Base-by-base conservation (phyloP, 2,888 invertebrate species). In the Platerodrilus igneus region DNA sequence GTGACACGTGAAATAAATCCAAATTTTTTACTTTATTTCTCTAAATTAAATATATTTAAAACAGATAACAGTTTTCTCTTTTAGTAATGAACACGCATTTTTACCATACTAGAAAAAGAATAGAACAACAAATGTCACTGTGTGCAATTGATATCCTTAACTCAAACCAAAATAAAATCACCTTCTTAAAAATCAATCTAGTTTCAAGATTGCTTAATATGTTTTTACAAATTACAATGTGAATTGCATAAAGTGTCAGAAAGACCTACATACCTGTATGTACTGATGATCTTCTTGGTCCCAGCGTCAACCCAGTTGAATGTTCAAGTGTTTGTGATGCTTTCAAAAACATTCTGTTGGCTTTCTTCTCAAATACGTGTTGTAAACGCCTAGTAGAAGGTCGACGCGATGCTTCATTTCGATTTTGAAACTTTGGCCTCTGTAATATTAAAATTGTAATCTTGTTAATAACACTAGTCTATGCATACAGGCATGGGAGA, bases 291-390 rank as follows among this genome's bases (percentile, higher is more conserved):
- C 81, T 72, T 27, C 83, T 68, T 1, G 77, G 71, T 3, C 86
- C 88, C 28, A 90, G 75, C 2, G 83, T 83, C 37, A 87, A 73
- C 0, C 88, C 88, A 0, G 89, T 90, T 0, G 84, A 88, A 59
- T 82, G 82, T 61, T 85, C 89, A 55, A 83, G 68, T 3, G 85
- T 91, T 64, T 86, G 90, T 1, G 86, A 88, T 0, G 86, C 92
- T 60, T 78, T 86, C 66, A 83, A 71, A 59, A 92, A 76, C 74
- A 90, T 82, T 63, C 85, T 85, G 58, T 86, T 88, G 0, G 87
- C 90, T 60, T 86, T 84, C 58, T 79, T 78, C 63, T 88, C 87
- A 48, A 88, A 76, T 8, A 84, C 86, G 71, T 87, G 87, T 62
- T 89, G 89, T 48, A 92, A 70, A 52, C 87, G 79, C 55, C 86